Conservation (phyloP, 2,113 vertebrate genomes). For the Eulacestoma nigropectus region DNA sequence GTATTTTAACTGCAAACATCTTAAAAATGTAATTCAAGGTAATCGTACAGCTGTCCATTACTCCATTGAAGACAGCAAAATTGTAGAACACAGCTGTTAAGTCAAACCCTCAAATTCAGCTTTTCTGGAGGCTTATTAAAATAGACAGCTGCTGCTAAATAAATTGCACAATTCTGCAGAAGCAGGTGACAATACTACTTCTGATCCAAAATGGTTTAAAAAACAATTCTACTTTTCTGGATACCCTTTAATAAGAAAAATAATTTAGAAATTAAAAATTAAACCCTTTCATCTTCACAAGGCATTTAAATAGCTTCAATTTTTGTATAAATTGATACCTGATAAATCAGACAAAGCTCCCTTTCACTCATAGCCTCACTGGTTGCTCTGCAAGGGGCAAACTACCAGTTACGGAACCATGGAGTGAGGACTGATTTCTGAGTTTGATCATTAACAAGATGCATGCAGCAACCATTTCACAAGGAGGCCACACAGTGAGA, state of each 20-base stretch:
- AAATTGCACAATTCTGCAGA: neutral
- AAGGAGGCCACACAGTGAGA: neutral
- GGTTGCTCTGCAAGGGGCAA: neutral
- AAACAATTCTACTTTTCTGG: neutral
- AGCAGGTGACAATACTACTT: neutral
- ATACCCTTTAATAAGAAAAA: neutral
- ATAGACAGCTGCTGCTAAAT: neutral
- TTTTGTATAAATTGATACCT: neutral
- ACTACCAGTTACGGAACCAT: neutral
- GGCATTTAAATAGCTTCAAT: neutral
- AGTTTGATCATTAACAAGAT: neutral
- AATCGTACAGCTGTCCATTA: neutral
- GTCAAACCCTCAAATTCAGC: neutral
- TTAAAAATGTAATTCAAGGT: neutral
- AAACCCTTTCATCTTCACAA: neutral
- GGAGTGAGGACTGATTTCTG: neutral
- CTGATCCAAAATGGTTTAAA: neutral
- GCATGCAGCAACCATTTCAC: neutral
- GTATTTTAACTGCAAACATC: neutral
- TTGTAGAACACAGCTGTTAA: neutral
- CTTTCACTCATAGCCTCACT: neutral
- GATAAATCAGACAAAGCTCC: neutral
- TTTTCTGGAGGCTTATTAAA: neutral
- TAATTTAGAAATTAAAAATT: neutral
- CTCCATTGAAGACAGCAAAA: neutral